Evolutionary conservation across 2,797 vertebrate genomes (phyloP).

Genomic region (Hippocampus kuda): DNA sequence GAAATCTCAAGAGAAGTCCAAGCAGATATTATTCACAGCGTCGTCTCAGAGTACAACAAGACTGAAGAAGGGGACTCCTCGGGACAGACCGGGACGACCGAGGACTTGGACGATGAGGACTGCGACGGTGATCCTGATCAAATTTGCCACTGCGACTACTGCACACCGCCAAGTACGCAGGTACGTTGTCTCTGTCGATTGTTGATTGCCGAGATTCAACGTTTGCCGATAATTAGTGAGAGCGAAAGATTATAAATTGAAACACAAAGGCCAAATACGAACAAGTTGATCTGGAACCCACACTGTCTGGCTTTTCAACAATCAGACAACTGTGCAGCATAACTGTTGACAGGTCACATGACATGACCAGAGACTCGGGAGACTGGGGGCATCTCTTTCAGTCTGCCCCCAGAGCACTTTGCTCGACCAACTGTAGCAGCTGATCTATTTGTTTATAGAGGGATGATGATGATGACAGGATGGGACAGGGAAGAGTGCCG

Average conservation of each 20-base stretch:
- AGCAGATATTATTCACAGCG: constrained; percentile 52
- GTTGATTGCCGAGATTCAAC: neutral
- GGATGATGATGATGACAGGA: constrained; percentile 45
- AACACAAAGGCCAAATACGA: neutral
- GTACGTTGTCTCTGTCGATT: constrained; percentile 32
- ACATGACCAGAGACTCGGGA: no score
- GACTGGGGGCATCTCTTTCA: neutral
- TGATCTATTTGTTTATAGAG: constrained; percentile 44
- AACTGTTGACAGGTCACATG: no score
- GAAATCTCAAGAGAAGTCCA: constrained; percentile 14
- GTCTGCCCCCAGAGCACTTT: neutral
- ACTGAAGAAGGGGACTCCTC: constrained; percentile 4
- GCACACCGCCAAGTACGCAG: constrained; percentile 58
- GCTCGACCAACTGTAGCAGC: neutral
- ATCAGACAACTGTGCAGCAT: neutral
- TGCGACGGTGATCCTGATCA: constrained; percentile 50
- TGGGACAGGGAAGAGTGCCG: constrained; percentile 17
- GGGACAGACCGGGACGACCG: constrained; percentile 8
- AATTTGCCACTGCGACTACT: constrained; percentile 67
- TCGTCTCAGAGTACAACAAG: constrained; percentile 20
- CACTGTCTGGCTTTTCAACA: neutral
- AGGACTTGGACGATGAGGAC: constrained; percentile 58
- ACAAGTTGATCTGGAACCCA: neutral
- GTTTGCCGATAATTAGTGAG: neutral
- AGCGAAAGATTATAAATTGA: neutral